phyloP scores from a whole-genome alignment of 2,888 invertebrate species.

The Melieria picta region DNA sequence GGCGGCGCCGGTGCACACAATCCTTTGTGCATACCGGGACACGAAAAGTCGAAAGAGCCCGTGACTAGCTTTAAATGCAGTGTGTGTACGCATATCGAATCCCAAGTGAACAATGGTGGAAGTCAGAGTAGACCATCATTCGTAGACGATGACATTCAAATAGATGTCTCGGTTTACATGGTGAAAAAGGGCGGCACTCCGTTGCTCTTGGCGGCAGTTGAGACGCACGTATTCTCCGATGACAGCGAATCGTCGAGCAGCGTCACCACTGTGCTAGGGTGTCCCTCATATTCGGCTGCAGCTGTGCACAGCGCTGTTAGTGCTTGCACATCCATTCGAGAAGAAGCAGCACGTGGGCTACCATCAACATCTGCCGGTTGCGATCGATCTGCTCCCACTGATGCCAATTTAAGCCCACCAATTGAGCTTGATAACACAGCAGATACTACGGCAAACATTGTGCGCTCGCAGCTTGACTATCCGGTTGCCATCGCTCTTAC shows the following conservation, averaged over 20 bases:
- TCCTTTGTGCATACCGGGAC: constrained; percentile 43
- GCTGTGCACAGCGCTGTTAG: too few species aligned
- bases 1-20: constrained; percentile 53
- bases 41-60: constrained; percentile 14
- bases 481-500: too few species aligned
- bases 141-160: neutral
- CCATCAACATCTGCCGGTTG: too few species aligned
- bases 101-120: neutral
- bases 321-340: too few species aligned
- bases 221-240: constrained; percentile 4
- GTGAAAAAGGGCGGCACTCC: neutral
- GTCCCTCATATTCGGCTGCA: too few species aligned
- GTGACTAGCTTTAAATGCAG: constrained; percentile 46
- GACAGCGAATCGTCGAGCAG: neutral
- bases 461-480: too few species aligned
- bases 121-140: neutral
- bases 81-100: constrained; percentile 42
- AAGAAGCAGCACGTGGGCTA: too few species aligned
- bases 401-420: neutral
- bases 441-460: neutral
- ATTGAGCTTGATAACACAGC: neutral
- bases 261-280: too few species aligned
- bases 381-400: neutral
- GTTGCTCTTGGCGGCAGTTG: neutral
- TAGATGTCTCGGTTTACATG: constrained; percentile 22